Evolutionary conservation across 2,797 vertebrate species (phyloP), one percentile per base, ranked within the genome.

Genomic region (Clarias pachynema): DNA sequence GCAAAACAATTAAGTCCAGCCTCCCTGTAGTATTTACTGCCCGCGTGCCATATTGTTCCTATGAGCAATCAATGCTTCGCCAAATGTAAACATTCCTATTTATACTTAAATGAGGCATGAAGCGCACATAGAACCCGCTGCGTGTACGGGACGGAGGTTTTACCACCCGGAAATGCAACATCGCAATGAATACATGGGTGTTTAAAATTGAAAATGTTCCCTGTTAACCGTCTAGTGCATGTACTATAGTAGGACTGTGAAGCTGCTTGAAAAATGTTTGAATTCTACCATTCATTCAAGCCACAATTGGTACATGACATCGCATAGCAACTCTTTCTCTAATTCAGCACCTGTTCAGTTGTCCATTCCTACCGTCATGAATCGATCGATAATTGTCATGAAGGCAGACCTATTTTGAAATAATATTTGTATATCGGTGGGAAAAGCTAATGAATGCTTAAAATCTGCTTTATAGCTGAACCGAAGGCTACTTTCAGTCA

Each of bases 41-140:
- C 78, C 72, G 75, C 26, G 31, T 63, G n/a, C 85, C 84, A 49
- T 84, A 80, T 84, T 59, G 60, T 85, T 86, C 84, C 86, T 88
- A 83, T 88, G 82, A 88, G 87, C 85, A 88, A 91, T 87, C 87
- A 86, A 86, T 87, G 86, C 75, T 66, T 85, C 85, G n/a, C 87
- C 83, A 86, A 89, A 89, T 89, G 88, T 89, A 91, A 90, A 90
- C 88, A 88, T 88, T 90, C 84, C 88, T 88, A 87, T 89, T 90
- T 81, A 87, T 86, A 86, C 87, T 89, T 89, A 87, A 89, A 89
- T 90, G 89, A 91, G 88, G 82, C 87, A 88, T 89, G 89, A 88
- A 89, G 62, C 66, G 14, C 59, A 44, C 62, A 56, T 31, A 80
- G 73, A 81, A 57, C 26, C 8, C 22, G 34, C 16, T 24, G 29